phyloP scores from a whole-genome alignment of 2,888 invertebrate genomes.

The Congeria kusceri region DNA sequence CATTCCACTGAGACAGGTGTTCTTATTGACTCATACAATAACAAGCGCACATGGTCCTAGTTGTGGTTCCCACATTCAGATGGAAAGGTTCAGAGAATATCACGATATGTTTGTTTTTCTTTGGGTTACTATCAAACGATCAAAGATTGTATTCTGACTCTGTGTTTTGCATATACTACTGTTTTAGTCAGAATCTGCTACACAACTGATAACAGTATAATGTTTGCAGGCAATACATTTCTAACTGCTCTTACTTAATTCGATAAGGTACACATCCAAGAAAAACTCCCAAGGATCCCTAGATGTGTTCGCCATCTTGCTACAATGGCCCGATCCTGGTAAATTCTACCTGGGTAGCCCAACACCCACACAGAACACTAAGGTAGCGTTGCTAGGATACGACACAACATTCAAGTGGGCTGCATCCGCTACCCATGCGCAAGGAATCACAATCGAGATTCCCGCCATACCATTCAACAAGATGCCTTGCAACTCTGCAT shows the following conservation, averaged over 20 bases:
- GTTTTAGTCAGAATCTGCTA: too few relatives aligned
- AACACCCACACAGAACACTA: slow-evolving; percentile 76
- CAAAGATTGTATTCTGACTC: too few relatives aligned
- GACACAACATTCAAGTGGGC: slow-evolving; percentile 21
- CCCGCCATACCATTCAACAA: slow-evolving; percentile 70
- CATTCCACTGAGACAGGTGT: too few relatives aligned
- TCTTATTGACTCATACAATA: too few relatives aligned
- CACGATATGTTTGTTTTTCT: too few relatives aligned
- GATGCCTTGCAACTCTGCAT: slow-evolving; percentile 78
- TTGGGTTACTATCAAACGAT: too few relatives aligned
- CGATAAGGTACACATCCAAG: slow-evolving; percentile 77
- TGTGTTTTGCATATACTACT: too few relatives aligned
- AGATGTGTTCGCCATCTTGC: slow-evolving; percentile 89
- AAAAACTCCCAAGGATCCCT: slow-evolving; percentile 42
- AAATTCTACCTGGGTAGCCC: slow-evolving; percentile 86
- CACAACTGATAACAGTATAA: too few relatives aligned
- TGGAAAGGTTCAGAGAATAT: too few relatives aligned
- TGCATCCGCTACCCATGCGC: slow-evolving; percentile 1
- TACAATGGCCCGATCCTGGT: slow-evolving; percentile 90
- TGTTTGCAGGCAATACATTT: too few relatives aligned
- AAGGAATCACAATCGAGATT: slow-evolving; percentile 76
- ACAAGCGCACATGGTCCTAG: too few relatives aligned
- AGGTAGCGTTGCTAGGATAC: slow-evolving; percentile 87
- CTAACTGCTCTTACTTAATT: slow-evolving; percentile 22
- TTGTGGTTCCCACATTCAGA: too few relatives aligned